Evolutionary conservation across 2,797 vertebrate genomes (phyloP).

Genomic region (Gallirallus australis): DNA sequence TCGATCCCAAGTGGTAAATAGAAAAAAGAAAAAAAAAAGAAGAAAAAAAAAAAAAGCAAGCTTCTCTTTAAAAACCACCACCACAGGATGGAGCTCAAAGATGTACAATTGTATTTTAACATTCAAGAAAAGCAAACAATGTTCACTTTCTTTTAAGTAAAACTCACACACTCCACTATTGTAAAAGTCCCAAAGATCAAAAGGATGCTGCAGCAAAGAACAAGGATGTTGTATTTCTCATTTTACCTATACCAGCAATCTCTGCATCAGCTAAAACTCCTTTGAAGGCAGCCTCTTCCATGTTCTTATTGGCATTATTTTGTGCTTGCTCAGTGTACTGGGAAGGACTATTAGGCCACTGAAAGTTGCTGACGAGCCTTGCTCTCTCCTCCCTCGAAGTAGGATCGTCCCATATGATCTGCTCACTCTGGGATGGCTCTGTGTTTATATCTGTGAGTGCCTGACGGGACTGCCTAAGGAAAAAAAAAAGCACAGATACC

Average conservation of each 20-base stretch:
- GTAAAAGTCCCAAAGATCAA: neutral
- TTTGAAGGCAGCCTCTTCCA: slow-evolving; percentile 62
- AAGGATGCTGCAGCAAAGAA: neutral
- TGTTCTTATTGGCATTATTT: slow-evolving; percentile 30
- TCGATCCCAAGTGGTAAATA: neutral
- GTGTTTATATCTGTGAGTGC: slow-evolving; percentile 87
- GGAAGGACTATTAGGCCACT: slow-evolving; percentile 94
- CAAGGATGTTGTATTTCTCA: neutral
- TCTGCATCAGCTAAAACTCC: slow-evolving; percentile 87
- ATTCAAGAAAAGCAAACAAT: neutral
- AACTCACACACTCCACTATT: neutral
- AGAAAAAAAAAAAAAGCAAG: neutral
- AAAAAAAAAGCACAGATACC: neutral
- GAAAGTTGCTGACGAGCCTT: slow-evolving; percentile 93
- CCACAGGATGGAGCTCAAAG: neutral
- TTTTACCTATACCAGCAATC: slow-evolving; percentile 87
- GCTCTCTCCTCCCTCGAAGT: slow-evolving; percentile 96
- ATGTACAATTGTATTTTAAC: neutral
- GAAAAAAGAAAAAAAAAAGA: neutral
- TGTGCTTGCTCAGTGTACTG: slow-evolving; percentile 85
- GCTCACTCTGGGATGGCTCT: slow-evolving; percentile 95
- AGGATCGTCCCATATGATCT: slow-evolving; percentile 98
- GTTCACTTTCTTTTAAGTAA: neutral
- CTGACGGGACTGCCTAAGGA: slow-evolving; percentile 86
- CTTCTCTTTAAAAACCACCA: neutral